Base-by-base conservation (phyloP, 2,888 invertebrate genomes). In the Nysson spinosus region DNA sequence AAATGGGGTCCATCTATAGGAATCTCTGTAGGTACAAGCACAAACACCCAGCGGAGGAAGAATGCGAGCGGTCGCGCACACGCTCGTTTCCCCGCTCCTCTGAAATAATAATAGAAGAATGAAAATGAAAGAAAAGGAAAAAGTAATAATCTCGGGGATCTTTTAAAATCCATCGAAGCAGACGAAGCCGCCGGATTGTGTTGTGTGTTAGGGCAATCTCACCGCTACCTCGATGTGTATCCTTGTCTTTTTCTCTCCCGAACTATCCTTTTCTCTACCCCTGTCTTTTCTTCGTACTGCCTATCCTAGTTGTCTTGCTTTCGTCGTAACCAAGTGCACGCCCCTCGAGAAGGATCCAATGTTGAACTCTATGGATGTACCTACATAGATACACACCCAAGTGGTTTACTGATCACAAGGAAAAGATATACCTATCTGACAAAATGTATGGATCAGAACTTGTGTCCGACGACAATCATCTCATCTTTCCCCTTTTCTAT, bases 141-240 rank as follows among this genome's bases (percentile, higher is more conserved):
- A 86, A 87, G 87, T 85, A 87, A 87, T 87, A 87, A 87, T 87
- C 87, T 86, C 83, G 77, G 86, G 83, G 86, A 85, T 85, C 87
- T 87, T 87, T 87, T 87, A 87, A 87, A 87, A 86, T 83, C 85
- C 87, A 87, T 85, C 86, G 85, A 83, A 86, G 87, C 87, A 86
- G 82, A 87, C 82, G 77, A 80, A 85, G 81, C 86, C 81, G 83
- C 75, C 80, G 83, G 85, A 85, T 85, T 86, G 86, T 85, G 84
- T 84, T 82, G 80, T 83, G 83, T 80, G 84, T 83, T 80, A 74
- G 78, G 78, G 77, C 72, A 75, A 74, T 78, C 77, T 72, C 76
- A 72, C 75, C 66, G 47, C 47, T 57, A 35, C 39, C 54, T 46
- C 60, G 39, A 11, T 30, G 43, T 47, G 34, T 65, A 67, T 46